Conservation (phyloP, 1,140 invertebrate species). For the Piezodorus guildinii region DNA sequence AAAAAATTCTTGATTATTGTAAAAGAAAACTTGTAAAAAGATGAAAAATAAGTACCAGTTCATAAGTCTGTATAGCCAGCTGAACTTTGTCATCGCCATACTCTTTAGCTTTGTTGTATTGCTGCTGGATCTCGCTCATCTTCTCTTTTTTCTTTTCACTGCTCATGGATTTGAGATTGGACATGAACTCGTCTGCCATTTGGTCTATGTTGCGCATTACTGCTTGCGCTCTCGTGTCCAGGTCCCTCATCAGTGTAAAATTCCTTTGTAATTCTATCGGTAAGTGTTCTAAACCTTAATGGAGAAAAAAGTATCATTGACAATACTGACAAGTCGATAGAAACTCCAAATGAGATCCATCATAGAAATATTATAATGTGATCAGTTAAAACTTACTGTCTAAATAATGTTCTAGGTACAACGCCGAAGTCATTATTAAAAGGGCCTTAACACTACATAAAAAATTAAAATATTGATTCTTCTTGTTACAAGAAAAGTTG, state of each 20-base stretch:
- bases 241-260: slow-evolving; percentile 89
- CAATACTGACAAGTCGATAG: too few relatives aligned
- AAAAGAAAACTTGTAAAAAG: too few relatives aligned
- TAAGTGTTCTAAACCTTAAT: slow-evolving; percentile 77
- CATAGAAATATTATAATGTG: too few relatives aligned
- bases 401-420: too few relatives aligned
- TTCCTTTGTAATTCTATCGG: slow-evolving; percentile 90
- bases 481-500: too few relatives aligned
- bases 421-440: too few relatives aligned
- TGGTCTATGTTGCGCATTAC: slow-evolving; percentile 84
- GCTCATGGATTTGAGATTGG: slow-evolving; percentile 46
- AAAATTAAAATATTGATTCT: too few relatives aligned
- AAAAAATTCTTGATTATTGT: too few relatives aligned
- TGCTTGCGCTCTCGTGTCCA: slow-evolving; percentile 80
- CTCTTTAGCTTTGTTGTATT: slow-evolving; percentile 84
- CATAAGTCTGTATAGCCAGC: slow-evolving; percentile 94
- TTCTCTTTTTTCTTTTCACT: slow-evolving; percentile 69
- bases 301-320: not conserved
- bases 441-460: too few relatives aligned
- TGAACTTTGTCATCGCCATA: slow-evolving; percentile 96
- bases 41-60: slow-evolving; percentile 49
- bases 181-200: slow-evolving; percentile 72
- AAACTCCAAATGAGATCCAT: too few relatives aligned
- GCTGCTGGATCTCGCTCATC: slow-evolving; percentile 68
- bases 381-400: too few relatives aligned